Base-by-base conservation (phyloP, 2,888 invertebrate species). In the Cephus sareptanus region DNA sequence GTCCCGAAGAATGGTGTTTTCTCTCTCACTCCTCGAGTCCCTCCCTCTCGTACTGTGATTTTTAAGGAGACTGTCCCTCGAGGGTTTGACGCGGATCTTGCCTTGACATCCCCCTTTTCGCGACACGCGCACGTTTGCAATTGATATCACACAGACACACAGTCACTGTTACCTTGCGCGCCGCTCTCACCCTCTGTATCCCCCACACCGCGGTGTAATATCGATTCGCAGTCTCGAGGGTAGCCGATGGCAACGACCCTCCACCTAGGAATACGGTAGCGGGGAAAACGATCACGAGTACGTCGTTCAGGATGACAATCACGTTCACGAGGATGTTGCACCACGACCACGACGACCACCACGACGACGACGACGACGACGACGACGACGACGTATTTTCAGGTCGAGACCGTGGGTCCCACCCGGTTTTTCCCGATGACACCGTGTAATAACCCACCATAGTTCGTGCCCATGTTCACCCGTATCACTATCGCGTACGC, bases 201-300 rank as follows among this genome's bases (percentile, higher is more conserved):
- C 40, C 33, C 70, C 70, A 30, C 70, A 70, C 70, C 70, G 70
- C 40, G 79, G 75, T 79, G 80, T 77, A 82, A 86, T 87, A 87
- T 87, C 86, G 88, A 88, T 88, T 87, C 83, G 81, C 68, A 76
- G 77, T 79, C 86, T 85, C 86, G 89, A 89, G 89, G 89, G 87
- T 86, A 84, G 83, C 82, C 84, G 87, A 89, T 89, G 89, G 89
- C 89, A 90, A 89, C 90, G 90, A 90, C 90, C 90, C 89, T 90
- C 84, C 86, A 81, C 79, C 81, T 81, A 77, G 75, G 77, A 76
- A 78, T 77, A 77, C 79, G 82, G 81, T 80, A 81, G 81, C 79
- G 77, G 56, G 34, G 71, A 69, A 56, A 70, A 73, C 68, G 68
- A 77, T 37, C 31, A 37, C 56, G 37, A 73, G 34, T 34, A 40